Percentiles rank a stretch among this genome's conserved stretches.
phyloP scores from a whole-genome alignment of 1,140 invertebrate species.

The silkworm (Bombyx mori) region ASM3026992v2 NC_085110.1:7558501-7559000 shows the following conservation, averaged over 20 bases:
- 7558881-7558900: background rate
- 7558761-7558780: conserved; percentile 11
- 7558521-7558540: too few relatives aligned
- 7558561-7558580: too few relatives aligned
- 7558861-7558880: conserved; percentile 2
- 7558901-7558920: background rate
- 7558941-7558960: background rate
- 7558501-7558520: too few relatives aligned
- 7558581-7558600: too few relatives aligned
- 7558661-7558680: too few relatives aligned
- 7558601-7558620: too few relatives aligned
- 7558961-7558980: background rate
- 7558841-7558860: background rate
- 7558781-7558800: conserved; percentile 5
- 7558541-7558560: too few relatives aligned
- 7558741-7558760: conserved; percentile 4
- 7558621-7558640: too few relatives aligned
- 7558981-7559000: too few relatives aligned
- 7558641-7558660: too few relatives aligned
- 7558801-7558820: conserved; percentile 9
- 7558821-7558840: background rate
- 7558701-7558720: too few relatives aligned
- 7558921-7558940: background rate
- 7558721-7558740: too few relatives aligned
- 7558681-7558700: background rate